Conservation (phyloP, 35 echinoderm and acorn worm species). For the Eucidaris tribuloides region DNA sequence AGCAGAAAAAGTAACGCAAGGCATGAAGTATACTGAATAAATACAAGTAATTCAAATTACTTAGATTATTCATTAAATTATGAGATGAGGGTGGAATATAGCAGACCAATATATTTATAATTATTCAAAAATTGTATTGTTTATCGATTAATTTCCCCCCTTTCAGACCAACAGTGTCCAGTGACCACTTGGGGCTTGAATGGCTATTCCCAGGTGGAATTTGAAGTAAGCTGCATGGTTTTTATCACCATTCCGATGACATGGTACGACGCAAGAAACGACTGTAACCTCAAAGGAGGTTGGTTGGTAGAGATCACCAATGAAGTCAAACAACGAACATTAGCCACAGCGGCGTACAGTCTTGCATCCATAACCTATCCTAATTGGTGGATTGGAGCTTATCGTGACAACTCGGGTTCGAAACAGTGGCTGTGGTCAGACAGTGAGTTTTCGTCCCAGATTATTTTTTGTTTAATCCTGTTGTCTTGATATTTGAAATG, state of each 20-base stretch:
- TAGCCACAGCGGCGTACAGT: neutral
- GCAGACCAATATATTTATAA: no score
- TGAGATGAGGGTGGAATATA: no score
- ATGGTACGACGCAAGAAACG: neutral
- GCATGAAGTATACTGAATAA: no score
- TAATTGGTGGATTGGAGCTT: neutral
- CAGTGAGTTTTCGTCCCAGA: neutral
- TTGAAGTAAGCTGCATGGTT: neutral
- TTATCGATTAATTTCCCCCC: no score
- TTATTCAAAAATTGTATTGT: no score
- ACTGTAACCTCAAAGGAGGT: neutral
- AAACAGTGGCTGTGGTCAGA: neutral
- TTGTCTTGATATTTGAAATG: no score
- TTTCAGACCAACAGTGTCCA: neutral
- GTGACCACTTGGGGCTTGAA: neutral
- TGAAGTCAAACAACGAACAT: neutral
- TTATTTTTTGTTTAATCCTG: no score
- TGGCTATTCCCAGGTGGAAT: neutral
- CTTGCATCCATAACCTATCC: neutral
- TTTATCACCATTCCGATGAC: neutral
- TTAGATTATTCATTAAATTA: no score
- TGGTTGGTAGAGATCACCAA: neutral
- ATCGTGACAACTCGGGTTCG: neutral
- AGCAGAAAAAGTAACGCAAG: no score
- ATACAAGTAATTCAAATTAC: no score